Base-by-base conservation (phyloP, 2,797 vertebrate genomes). In the Megalops cyprinoides region DNA sequence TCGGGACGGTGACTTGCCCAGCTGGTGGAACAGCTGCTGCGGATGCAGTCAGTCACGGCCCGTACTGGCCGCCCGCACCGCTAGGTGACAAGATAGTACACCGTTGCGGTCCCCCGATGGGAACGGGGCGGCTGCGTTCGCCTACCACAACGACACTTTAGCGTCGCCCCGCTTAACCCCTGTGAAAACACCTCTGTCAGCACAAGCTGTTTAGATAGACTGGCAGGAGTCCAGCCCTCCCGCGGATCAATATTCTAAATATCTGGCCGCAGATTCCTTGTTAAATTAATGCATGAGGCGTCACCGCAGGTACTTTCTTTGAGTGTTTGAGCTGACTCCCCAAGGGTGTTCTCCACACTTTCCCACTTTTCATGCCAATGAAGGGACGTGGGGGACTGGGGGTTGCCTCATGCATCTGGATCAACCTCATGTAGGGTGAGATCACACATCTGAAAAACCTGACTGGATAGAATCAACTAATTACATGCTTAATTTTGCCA, bases 211-310 rank as follows among this genome's bases (percentile, higher is more conserved):
- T 87, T 91, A 86, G 87, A 90, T 78, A 80, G 58, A 81, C 86
- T 91, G 90, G 89, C 89, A 82, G 6, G 67, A 71, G 49, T 88
- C 88, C 90, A 84, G 85, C 83, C 75, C 86, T 87, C 58, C 37
- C 69, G 83, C 85, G 87, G 88, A 93, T 93, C 91, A 91, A 91
- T 94, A 91, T 87, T 82, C 88, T 84, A 92, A 88, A 89, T 86
- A 90, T 88, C 89, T 88, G 67, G 87, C 87, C 78, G 76, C 82
- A 79, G 82, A 77, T 48, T 84, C 69, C 69, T 82, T 86, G 88
- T 87, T 88, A 80, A 89, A 89, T 86, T 91, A 90, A 91, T 89
- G 82, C 83, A 88, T 86, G 87, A 79, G 80, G 82, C 81, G 80
- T 81, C 55, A 84, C 84, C 0, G 49, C 84, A 85, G 88, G 74